A percentile compares a stretch with the other conserved stretches of the same genome.
Evolutionary conservation across 2,113 vertebrate genomes (phyloP).

Genomic region (Trogon surrucura): DNA sequence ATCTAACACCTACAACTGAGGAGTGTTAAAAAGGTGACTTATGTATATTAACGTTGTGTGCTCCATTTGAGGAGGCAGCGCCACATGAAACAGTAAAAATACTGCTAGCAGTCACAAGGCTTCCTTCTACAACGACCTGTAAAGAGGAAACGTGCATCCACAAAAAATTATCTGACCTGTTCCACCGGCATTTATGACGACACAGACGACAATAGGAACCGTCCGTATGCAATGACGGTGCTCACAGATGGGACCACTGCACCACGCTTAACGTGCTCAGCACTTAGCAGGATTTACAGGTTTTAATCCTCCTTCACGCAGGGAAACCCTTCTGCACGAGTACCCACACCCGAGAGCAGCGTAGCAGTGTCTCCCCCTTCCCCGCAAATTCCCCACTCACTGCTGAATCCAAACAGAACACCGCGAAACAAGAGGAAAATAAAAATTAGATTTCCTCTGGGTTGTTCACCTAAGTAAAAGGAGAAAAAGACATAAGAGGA

Average conservation of each 20-base stretch:
- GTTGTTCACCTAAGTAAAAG: not conserved
- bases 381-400: not conserved
- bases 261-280: not conserved
- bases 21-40: not conserved
- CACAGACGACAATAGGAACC: not conserved
- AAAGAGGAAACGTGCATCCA: not conserved
- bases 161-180: not conserved
- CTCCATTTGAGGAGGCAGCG: not conserved
- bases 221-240: not conserved
- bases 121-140: not conserved
- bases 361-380: not conserved
- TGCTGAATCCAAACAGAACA: not conserved
- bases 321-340: not conserved
- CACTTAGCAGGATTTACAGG: not conserved
- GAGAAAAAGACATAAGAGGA: not conserved
- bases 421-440: not conserved
- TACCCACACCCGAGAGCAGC: fast-evolving
- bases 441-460: not conserved
- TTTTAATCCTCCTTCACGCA: not conserved
- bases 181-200: not conserved
- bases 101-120: not conserved
- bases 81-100: not conserved
- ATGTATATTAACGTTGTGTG: not conserved
- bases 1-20: not conserved
- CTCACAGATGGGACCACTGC: not conserved